Evolutionary conservation across 1,140 invertebrate genomes (phyloP).

Genomic region (Campoletis sonorensis): DNA sequence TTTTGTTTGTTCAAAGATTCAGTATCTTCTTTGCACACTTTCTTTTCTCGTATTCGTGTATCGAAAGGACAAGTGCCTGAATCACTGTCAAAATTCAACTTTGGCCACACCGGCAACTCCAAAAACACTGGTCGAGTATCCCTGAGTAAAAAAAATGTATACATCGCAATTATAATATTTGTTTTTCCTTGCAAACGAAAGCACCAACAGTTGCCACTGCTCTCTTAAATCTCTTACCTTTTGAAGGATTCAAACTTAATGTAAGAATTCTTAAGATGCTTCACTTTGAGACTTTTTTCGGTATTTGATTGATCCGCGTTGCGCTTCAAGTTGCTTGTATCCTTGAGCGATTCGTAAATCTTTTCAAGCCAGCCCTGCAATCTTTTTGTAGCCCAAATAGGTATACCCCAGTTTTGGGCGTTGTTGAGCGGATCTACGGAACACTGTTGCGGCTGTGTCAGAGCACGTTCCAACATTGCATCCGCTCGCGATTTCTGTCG

Average conservation of each 20-base stretch:
- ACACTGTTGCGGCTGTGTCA: constrained; percentile 76
- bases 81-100: constrained; percentile 72
- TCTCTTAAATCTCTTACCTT: constrained; percentile 63
- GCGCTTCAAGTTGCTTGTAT: constrained; percentile 62
- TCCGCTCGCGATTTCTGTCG: constrained; percentile 80
- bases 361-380: constrained; percentile 75
- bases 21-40: constrained; percentile 71
- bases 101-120: constrained; percentile 75
- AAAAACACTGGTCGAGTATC: constrained; percentile 74
- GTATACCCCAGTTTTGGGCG: constrained; percentile 78
- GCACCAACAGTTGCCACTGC: background rate
- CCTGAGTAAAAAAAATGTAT: constrained; percentile 60
- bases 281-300: constrained; percentile 69
- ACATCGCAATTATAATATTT: background rate
- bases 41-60: constrained; percentile 59
- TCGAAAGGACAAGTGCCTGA: constrained; percentile 71
- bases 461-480: constrained; percentile 83
- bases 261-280: constrained; percentile 72
- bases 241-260: constrained; percentile 77
- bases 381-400: constrained; percentile 79
- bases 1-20: constrained; percentile 64
- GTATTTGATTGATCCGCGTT: constrained; percentile 58
- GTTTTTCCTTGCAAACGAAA: background rate
- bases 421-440: constrained; percentile 77
- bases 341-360: constrained; percentile 68